Conservation (phyloP, 2,113 vertebrate genomes). For the Pongo abelii region DNA sequence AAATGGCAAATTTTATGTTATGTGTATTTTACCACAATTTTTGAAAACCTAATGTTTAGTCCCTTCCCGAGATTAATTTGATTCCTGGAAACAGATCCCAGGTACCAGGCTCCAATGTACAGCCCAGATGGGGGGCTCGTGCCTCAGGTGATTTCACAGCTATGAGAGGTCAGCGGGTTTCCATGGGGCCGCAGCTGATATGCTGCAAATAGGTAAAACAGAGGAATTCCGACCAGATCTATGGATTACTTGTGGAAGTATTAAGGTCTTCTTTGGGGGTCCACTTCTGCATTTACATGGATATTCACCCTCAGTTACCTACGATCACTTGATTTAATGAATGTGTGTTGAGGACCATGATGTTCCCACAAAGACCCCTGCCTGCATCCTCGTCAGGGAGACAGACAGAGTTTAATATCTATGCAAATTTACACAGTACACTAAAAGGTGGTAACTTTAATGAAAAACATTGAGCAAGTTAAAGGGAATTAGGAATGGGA, state of each 20-base stretch:
- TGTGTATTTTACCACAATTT: background rate
- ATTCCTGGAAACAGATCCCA: background rate
- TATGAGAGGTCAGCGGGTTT: accelerated
- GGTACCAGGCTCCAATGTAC: accelerated
- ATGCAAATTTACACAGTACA: accelerated
- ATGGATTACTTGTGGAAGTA: background rate
- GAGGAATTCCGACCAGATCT: background rate
- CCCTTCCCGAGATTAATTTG: background rate
- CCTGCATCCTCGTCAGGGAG: background rate
- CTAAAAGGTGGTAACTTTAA: background rate
- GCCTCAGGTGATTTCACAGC: accelerated
- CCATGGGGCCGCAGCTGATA: accelerated
- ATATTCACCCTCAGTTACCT: background rate
- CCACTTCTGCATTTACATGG: background rate
- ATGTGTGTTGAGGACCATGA: accelerated
- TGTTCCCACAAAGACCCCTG: too few species aligned
- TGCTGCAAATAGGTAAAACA: background rate
- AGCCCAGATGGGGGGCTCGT: background rate
- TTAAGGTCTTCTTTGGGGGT: background rate
- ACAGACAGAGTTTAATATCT: background rate
- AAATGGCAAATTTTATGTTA: background rate
- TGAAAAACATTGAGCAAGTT: background rate
- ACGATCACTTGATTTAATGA: background rate
- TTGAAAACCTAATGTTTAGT: background rate
- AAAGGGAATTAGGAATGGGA: background rate